A percentile compares a stretch with the other conserved stretches of the same genome.
phyloP scores from a whole-genome alignment of 2,888 invertebrate species.

The Thalpophila matura region DNA sequence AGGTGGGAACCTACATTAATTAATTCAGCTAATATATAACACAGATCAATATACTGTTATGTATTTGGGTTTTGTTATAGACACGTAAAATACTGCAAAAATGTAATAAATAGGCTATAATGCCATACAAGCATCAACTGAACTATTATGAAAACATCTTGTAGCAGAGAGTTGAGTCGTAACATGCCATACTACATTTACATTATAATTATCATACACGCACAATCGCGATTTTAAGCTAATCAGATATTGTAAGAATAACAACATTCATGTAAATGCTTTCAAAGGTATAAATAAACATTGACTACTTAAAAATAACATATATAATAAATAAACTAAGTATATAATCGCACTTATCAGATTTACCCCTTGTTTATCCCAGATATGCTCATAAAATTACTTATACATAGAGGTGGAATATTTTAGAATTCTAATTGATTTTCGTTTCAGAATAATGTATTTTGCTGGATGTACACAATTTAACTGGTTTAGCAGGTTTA shows the following conservation, averaged over 20 bases:
- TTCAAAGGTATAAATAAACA: conserved; percentile 73
- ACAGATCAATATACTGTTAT: conserved; percentile 59
- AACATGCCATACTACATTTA: conserved; percentile 49
- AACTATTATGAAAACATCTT: conserved; percentile 33
- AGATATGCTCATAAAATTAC: conserved; percentile 31
- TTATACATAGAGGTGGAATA: conserved; percentile 33
- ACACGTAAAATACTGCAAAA: conserved; percentile 52
- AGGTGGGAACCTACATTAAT: conserved; percentile 47
- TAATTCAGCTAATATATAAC: conserved; percentile 49
- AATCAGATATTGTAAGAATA: conserved; percentile 40
- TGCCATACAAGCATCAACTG: conserved; percentile 42
- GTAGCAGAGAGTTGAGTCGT: conserved; percentile 25
- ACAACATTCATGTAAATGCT: conserved; percentile 72
- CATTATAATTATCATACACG: conserved; percentile 45
- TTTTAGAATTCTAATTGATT: conserved; percentile 20
- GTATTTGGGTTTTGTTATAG: conserved; percentile 38
- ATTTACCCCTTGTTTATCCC: conserved; percentile 43
- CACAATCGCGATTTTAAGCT: conserved; percentile 42
- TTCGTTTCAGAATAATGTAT: conserved; percentile 13
- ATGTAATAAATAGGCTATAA: conserved; percentile 29
- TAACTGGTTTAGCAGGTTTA: background rate
- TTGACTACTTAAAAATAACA: conserved; percentile 74
- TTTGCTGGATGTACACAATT: conserved; percentile 4
- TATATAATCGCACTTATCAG: conserved; percentile 47
- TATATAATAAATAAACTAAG: conserved; percentile 67